Evolutionary conservation across 2,113 vertebrate genomes (phyloP).

Genomic region (Hystrix cristata): DNA sequence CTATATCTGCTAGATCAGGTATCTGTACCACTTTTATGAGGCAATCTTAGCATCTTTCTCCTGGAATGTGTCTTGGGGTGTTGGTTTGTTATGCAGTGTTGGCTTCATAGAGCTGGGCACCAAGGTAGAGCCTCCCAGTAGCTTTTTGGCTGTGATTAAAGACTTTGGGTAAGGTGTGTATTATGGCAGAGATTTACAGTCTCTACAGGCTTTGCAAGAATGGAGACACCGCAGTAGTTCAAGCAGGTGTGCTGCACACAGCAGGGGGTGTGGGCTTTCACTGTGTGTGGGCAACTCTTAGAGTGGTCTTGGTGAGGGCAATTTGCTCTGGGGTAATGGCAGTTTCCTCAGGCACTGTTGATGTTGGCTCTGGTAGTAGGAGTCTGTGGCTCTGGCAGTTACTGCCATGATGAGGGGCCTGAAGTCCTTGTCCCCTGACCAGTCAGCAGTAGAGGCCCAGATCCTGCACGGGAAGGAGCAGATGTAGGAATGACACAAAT

Average conservation of each 20-base stretch:
- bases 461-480: background rate
- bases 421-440: background rate
- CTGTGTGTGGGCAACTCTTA: background rate
- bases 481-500: background rate
- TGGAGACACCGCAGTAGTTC: background rate
- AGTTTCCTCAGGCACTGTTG: background rate
- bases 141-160: background rate
- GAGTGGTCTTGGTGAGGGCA: background rate
- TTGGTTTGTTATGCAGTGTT: background rate
- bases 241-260: background rate
- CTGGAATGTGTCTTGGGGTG: background rate
- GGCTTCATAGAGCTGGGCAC: background rate
- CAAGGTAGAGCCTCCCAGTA: background rate
- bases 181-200: background rate
- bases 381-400: no score
- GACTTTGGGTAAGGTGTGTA: background rate
- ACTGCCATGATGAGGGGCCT: background rate
- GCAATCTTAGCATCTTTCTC: background rate
- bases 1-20: background rate
- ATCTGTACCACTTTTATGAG: background rate
- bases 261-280: background rate
- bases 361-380: background rate
- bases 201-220: background rate
- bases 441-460: background rate
- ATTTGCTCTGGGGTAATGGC: background rate